Base-by-base conservation (phyloP, 2,113 vertebrate species). In the Anseranas semipalmata region DNA sequence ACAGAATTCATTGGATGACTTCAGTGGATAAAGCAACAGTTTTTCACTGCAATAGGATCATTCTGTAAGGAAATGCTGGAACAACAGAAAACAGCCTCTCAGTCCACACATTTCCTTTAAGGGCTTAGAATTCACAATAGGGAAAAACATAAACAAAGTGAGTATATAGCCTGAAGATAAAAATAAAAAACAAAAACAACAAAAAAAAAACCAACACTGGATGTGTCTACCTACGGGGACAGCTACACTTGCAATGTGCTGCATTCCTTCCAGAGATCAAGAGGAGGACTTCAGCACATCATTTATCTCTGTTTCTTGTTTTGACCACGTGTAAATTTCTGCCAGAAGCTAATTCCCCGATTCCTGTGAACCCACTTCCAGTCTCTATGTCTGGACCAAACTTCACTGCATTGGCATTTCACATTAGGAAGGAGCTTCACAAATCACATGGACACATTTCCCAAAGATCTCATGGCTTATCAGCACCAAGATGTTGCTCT, bases 281-380 rank as follows among this genome's bases (percentile, higher is more conserved):
- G 55, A 75, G 43, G 65, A 78, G 75, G 52, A 62, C 76, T 84
- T 56, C 46, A 77, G 68, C 28, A 3, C 7, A 32, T 20, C 15
- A 7, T 14, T 90, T 30, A 39, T 52, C 88, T 85, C 62, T 43
- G 24, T 41, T 67, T 53, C 65, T 87, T 32, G 68, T 81, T 90
- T 78, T 43, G 41, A 45, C 53, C 89, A 85, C 2, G 15, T 58
- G 70, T 74, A 87, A 77, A 56, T 89, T 76, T 90, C 56, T 81
- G 73, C 58, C 92, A 90, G 66, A 74, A 96, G 58, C 50, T 65
- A 95, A 90, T 87, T 80, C 76, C 76, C 39, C 0, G 12, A 75
- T 73, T 92, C 68, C 86, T 53, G 32, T n/a, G 45, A 93, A 90
- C 76, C 86, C 92, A 41, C 6, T 72, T 89, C 80, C 80, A 87